These are phyloP conservation scores for Pyrgus malvae DNA, from an alignment of 2,888 invertebrate species.

Conservation along the genomic window DNA sequence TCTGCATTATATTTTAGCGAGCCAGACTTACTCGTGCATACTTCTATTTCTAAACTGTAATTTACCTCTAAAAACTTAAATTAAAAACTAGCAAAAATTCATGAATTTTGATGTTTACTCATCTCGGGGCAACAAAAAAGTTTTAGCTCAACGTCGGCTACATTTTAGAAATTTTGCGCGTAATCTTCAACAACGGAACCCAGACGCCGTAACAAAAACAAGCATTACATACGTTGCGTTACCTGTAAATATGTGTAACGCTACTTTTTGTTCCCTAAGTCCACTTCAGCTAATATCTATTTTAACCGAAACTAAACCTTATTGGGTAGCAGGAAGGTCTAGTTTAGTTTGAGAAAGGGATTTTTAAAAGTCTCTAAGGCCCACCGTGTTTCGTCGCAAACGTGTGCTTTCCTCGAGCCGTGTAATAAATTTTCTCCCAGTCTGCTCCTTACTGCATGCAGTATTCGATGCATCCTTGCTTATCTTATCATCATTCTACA, in stretches of 20 bases:
- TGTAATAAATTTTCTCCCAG: slow-evolving; percentile 16
- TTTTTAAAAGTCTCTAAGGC: slow-evolving; percentile 16
- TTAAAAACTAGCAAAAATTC: neutral
- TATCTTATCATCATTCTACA: slow-evolving; percentile 12
- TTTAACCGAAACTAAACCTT: neutral
- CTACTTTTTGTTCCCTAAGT: slow-evolving; percentile 18
- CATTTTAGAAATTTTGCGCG: slow-evolving; percentile 27
- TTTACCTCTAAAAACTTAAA: neutral
- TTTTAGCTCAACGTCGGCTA: slow-evolving; percentile 11
- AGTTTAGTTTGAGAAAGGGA: neutral
- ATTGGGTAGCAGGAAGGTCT: neutral
- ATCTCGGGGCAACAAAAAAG: slow-evolving; percentile 12
- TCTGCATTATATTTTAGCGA: no score
- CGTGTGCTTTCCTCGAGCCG: slow-evolving; percentile 9
- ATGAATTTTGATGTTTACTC: no score
- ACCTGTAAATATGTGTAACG: slow-evolving; percentile 23
- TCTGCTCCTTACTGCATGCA: slow-evolving; percentile 7
- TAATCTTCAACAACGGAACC: slow-evolving; percentile 24
- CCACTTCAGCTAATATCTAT: slow-evolving; percentile 1
- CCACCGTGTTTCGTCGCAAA: slow-evolving; percentile 14
- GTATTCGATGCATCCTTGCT: slow-evolving; percentile 2
- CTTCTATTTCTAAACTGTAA: no score
- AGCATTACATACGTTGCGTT: slow-evolving; percentile 16
- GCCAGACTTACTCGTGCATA: no score
- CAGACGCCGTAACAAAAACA: slow-evolving; percentile 25